Conservation (phyloP, 2,888 invertebrate genomes). For the Atethmia centrago region DNA sequence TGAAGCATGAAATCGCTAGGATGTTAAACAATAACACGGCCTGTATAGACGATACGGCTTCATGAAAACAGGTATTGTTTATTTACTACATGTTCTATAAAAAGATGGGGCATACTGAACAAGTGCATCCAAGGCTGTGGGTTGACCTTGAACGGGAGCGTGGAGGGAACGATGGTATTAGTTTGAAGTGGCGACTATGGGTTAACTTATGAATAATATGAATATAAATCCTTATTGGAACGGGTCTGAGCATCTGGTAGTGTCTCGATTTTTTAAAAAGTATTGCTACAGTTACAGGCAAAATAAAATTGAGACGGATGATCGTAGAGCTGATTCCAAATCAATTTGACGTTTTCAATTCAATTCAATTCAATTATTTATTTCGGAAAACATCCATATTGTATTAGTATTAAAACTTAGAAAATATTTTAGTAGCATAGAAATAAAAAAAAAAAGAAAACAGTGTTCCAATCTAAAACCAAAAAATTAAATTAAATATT, state of each 20-base stretch:
- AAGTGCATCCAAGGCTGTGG: slow-evolving; percentile 40
- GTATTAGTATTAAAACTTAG: no score
- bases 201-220: slow-evolving; percentile 3
- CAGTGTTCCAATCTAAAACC: no score
- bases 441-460: no score
- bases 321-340: no score
- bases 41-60: slow-evolving; percentile 21
- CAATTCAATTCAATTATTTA: no score
- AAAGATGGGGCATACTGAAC: slow-evolving; percentile 19
- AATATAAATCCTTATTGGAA: slow-evolving; percentile 18
- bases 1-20: not conserved
- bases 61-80: slow-evolving; percentile 27
- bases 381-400: no score
- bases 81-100: slow-evolving; percentile 41
- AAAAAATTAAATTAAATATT: no score
- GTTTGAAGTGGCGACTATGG: not conserved
- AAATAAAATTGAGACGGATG: not conserved
- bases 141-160: slow-evolving; percentile 17
- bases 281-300: not conserved
- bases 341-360: not conserved
- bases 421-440: no score
- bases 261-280: not conserved
- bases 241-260: not conserved
- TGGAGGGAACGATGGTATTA: not conserved
- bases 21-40: slow-evolving; percentile 3